Base-by-base conservation (phyloP, 2,113 vertebrate species). In the Plestiodon gilberti region DNA sequence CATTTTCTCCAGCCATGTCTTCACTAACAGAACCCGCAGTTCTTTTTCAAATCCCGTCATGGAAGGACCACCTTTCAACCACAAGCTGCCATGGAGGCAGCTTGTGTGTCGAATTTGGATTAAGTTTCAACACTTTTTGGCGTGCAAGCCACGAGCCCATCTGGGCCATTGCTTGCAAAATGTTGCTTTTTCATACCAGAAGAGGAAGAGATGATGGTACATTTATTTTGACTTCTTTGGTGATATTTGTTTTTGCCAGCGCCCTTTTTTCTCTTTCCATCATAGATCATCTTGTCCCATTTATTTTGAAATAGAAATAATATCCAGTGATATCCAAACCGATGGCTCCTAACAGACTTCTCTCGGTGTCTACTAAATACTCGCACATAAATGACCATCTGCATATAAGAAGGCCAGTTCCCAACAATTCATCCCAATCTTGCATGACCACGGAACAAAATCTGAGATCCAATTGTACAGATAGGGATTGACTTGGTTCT, bases 101-200 rank as follows among this genome's bases (percentile, higher is more conserved):
- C 94, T 94, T 95, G 93, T 93, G 93, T 93, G 92, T 92, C 2
- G 23, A 81, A 91, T 94, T 93, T 95, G 94, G 93, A 93, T 89
- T 93, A 94, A 93, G 91, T 95, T 94, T 92, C 93, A 94, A 90
- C 84, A 94, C 95, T 95, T 95, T 92, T 92, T 95, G 94, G 95
- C 95, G 90, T 93, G 89, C 87, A 90, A 90, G 93, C 86, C 88
- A 85, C 90, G 88, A 86, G 95, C 94, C 87, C 95, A 95, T 95
- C 94, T 95, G 95, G 93, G 89, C 93, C 93, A 93, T 90, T 93
- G 94, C 93, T 95, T 94, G 92, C 94, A 94, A 95, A 95, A 94
- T 94, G 94, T 93, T 94, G 94, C 93, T 95, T 95, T 94, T 95
- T 95, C 93, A 95, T 95, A 95, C 76, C 94, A 94, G 91, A 93